Evolutionary conservation across 2,797 vertebrate species (phyloP).

Genomic region (Coregonus suidteri): DNA sequence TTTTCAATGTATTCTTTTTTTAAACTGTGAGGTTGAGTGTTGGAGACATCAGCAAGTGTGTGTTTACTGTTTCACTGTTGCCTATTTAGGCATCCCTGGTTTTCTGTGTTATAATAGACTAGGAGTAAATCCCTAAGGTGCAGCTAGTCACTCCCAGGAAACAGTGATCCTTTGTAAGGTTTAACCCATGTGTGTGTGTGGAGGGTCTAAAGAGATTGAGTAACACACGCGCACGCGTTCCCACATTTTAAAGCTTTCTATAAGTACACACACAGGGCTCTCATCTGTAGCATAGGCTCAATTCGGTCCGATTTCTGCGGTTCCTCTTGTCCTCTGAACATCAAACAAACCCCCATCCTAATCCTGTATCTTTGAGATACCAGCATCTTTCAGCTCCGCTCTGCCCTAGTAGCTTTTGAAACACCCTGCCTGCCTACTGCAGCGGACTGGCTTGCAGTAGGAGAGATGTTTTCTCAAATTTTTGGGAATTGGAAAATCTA

Average conservation of each 20-base stretch:
- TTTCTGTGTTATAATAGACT: conserved; percentile 11
- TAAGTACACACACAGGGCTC: neutral
- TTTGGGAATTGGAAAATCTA: too few relatives aligned
- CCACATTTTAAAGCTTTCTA: neutral
- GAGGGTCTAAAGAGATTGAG: neutral
- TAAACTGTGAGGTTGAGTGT: neutral
- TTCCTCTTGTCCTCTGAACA: conserved; percentile 9
- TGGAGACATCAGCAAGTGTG: neutral
- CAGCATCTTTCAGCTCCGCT: neutral
- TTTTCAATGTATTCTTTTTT: neutral
- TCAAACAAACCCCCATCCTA: conserved; percentile 14
- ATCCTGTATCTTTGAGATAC: conserved; percentile 21
- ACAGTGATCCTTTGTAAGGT: neutral
- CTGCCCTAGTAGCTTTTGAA: neutral
- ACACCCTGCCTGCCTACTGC: neutral
- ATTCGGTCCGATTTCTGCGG: neutral
- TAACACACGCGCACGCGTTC: neutral
- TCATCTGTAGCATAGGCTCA: neutral
- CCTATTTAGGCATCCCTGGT: neutral
- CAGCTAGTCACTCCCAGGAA: conserved; percentile 6
- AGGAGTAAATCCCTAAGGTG: conserved; percentile 16
- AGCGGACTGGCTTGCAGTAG: too few relatives aligned
- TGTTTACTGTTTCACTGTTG: neutral
- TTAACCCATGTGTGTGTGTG: neutral
- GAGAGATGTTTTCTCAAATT: too few relatives aligned